Conservation (phyloP, 2,113 vertebrate genomes). For the Ginglymostoma cirratum region DNA sequence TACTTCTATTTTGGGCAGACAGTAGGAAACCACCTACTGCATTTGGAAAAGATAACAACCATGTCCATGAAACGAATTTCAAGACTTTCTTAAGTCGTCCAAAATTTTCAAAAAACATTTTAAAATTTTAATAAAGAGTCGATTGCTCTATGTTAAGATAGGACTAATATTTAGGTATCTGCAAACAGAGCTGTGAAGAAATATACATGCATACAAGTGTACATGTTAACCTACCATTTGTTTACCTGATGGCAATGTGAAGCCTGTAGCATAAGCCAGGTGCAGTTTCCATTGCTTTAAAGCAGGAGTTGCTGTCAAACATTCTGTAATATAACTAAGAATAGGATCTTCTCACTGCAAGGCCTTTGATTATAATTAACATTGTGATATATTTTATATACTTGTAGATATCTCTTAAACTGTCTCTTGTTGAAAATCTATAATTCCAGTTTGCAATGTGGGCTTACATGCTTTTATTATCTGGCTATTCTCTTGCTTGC, state of each 20-base stretch:
- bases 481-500: constrained; percentile 23
- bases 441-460: constrained; percentile 1
- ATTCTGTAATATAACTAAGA: neutral
- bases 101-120: neutral
- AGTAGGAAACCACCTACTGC: neutral
- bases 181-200: neutral
- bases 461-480: neutral
- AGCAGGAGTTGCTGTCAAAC: neutral
- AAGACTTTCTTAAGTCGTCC: neutral
- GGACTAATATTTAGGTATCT: neutral
- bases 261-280: neutral
- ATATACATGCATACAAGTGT: neutral
- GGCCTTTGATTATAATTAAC: neutral
- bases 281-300: neutral
- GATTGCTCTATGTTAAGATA: neutral
- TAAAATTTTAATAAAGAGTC: neutral
- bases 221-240: neutral
- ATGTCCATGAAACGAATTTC: neutral
- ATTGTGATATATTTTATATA: neutral
- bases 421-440: neutral
- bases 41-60: neutral
- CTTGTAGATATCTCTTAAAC: constrained; percentile 2
- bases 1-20: neutral
- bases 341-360: neutral
- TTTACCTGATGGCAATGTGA: neutral